phyloP scores from a whole-genome alignment of 1,140 invertebrate species.

The Micrasema minimum region DNA sequence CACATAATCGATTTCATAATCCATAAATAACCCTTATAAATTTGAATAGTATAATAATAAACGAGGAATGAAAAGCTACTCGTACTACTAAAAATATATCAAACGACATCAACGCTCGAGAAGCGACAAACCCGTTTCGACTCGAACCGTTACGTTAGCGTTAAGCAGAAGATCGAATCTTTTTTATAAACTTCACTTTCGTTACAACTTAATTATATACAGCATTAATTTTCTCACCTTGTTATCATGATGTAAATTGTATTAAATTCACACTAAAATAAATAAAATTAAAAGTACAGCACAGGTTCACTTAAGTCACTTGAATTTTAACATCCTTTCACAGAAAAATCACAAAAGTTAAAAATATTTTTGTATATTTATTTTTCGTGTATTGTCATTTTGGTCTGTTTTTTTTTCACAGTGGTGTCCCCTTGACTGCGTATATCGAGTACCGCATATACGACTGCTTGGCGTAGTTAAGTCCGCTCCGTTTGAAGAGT shows the following conservation, averaged over 20 bases:
- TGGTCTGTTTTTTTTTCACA: neutral
- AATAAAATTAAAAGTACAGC: no score
- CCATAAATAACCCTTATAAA: no score
- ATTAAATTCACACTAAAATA: conserved; percentile 29
- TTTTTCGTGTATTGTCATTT: conserved; percentile 16
- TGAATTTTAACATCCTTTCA: conserved; percentile 26
- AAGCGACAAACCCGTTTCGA: conserved; percentile 28
- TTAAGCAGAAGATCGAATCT: neutral
- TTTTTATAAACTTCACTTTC: conserved; percentile 6
- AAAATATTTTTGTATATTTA: neutral
- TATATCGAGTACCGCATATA: conserved; percentile 26
- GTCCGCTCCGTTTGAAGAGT: conserved; percentile 11
- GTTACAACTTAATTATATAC: conserved; percentile 14
- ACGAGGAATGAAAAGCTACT: no score
- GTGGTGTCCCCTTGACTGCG: conserved; percentile 7
- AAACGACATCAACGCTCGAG: conserved; percentile 22
- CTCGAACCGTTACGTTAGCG: neutral
- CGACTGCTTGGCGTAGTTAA: conserved; percentile 26
- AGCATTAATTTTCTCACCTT: conserved; percentile 29
- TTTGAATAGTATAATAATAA: no score
- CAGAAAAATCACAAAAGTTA: conserved; percentile 8
- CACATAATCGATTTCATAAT: no score
- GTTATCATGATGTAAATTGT: conserved; percentile 31
- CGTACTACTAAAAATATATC: conserved; percentile 2
- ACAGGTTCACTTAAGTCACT: conserved; percentile 25